Base-by-base conservation (phyloP, 2,888 invertebrate genomes). In the Bombylius major region DNA sequence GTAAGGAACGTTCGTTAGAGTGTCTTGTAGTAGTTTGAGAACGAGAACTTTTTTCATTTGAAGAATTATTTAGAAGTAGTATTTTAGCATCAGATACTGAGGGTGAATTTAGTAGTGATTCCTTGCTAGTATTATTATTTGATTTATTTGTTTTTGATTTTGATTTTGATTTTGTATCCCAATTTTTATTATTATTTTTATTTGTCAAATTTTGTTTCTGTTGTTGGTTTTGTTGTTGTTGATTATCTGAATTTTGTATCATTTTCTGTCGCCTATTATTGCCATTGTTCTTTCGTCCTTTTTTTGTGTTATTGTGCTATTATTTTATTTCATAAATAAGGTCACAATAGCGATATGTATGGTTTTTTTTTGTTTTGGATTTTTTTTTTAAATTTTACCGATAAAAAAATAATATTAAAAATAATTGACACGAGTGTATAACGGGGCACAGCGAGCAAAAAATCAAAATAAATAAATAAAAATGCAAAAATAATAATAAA, bases 1-100 rank as follows among this genome's bases (percentile, higher is more conserved):
- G 83, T 59, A 78, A 72, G 67, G 69, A 72, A 60, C 61, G 60
- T 56, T 47, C 44, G 56, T 56, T 59, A 59, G 53, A 51, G 54
- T 33, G 50, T 56, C 56, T 56, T 23, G 53, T 47, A 12, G 33
- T 47, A 53, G 33, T 34, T 12, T 8, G 7, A 14, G 33, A 31
- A 50, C 54, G 53, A 58, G 58, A 42, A 42, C 39, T 11, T 42
- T 42, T 42, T 42, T 42, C 39, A 42, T 49, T 56, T 11, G 39
- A 42, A 48, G 33, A 13, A 13, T 36, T 11, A 33, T 34, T 33
- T 39, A 50, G 33, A 31, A n/a, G 53, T 45, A 34, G 54, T 39
- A 11, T 23, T 23, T 23, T 23, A 23, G 39, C 39, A 42, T 8
- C 39, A 42, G 39, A 42, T 23, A 23, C 23, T 23, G 23, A 23